phyloP scores from a whole-genome alignment of 1,140 invertebrate species.

The Pogonus chalceus region DNA sequence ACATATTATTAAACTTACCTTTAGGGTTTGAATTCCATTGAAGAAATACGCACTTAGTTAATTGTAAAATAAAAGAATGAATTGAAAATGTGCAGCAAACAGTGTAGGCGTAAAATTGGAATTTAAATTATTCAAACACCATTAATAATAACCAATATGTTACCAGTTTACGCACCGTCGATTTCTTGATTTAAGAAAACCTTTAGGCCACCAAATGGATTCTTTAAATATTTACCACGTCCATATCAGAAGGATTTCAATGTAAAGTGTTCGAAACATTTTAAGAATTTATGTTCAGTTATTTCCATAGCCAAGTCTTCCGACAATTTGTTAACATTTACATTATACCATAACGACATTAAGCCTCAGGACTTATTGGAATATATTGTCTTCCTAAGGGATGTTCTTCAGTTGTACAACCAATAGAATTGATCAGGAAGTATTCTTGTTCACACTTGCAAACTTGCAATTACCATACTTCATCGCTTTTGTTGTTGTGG shows the following conservation, averaged over 20 bases:
- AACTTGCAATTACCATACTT: too few species aligned
- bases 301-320: too few species aligned
- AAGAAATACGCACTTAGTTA: conserved; percentile 1
- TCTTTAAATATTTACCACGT: too few species aligned
- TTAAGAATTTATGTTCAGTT: too few species aligned
- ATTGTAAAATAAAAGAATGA: conserved; percentile 1
- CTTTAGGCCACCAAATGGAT: neutral
- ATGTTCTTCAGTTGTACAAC: neutral
- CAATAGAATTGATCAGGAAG: neutral
- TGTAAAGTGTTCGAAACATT: too few species aligned
- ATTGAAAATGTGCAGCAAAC: neutral
- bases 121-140: conserved; percentile 6
- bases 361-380: neutral
- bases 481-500: too few species aligned
- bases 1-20: neutral
- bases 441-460: too few species aligned
- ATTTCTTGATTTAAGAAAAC: conserved; percentile 5
- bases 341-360: neutral
- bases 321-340: conserved; percentile 1
- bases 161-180: conserved; percentile 5
- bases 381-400: neutral
- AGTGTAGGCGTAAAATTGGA: conserved; percentile 3
- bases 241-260: too few species aligned
- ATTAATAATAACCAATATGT: conserved; percentile 7
- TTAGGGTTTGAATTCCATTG: neutral